These are phyloP conservation scores for Autographa pulchrina DNA, from an alignment of 2,888 invertebrate genomes.

Conservation along the genomic window DNA sequence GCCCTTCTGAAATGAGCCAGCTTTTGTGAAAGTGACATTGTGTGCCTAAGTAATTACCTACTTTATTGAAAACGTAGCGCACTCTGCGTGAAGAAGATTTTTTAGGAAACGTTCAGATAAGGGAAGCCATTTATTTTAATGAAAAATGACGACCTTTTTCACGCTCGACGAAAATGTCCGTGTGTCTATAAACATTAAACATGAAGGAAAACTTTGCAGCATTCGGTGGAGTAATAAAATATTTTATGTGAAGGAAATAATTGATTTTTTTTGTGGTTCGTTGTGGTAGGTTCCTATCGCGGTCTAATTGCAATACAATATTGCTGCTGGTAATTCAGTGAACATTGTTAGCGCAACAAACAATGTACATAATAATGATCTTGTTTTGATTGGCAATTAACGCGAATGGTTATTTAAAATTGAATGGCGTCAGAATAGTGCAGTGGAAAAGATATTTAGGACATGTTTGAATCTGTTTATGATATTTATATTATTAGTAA, in stretches of 20 bases:
- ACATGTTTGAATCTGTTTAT: neutral
- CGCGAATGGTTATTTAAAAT: constrained; percentile 3
- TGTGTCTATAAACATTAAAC: constrained; percentile 56
- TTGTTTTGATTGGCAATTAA: constrained; percentile 38
- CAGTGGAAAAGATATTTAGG: neutral
- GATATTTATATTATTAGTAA: no score
- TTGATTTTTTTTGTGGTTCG: constrained; percentile 45
- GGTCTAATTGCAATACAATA: constrained; percentile 43
- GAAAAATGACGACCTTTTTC: constrained; percentile 71
- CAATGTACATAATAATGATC: constrained; percentile 21
- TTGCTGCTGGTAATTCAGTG: constrained; percentile 23
- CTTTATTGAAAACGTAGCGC: constrained; percentile 63
- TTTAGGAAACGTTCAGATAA: constrained; percentile 70
- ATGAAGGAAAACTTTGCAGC: constrained; percentile 58
- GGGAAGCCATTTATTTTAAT: constrained; percentile 74
- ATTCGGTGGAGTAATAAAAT: constrained; percentile 62
- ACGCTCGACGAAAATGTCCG: constrained; percentile 56
- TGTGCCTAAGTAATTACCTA: constrained; percentile 66
- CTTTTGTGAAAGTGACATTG: constrained; percentile 59
- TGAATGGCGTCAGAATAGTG: neutral
- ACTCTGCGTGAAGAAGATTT: constrained; percentile 57
- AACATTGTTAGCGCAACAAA: constrained; percentile 40
- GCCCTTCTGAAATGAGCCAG: constrained; percentile 49
- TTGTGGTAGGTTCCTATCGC: constrained; percentile 14
- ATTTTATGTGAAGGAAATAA: constrained; percentile 53